Percentiles rank a stretch among this genome's conserved stretches.
phyloP scores from a whole-genome alignment of 2,797 vertebrate species.

The Megaceryle alcyon region DNA sequence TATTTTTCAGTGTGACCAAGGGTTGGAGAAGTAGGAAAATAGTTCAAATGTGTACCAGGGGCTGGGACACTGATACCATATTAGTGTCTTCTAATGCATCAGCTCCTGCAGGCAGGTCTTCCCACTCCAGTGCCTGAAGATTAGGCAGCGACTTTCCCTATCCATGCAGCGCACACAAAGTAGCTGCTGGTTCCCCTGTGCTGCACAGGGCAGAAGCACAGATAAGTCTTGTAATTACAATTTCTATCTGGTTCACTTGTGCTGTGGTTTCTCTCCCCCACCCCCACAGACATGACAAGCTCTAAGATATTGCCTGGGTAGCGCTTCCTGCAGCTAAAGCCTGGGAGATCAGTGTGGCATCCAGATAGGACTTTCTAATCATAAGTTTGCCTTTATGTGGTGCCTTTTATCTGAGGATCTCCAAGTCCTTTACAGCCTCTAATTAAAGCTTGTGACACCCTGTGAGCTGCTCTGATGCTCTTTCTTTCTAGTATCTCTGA shows the following conservation, averaged over 20 bases:
- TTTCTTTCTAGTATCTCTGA: constrained; percentile 3
- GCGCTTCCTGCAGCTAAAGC: not conserved
- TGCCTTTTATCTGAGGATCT: constrained; percentile 44
- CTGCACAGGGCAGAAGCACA: not conserved
- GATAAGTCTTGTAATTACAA: not conserved
- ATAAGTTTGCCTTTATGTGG: not conserved
- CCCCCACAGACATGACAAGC: not conserved
- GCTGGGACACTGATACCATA: not conserved
- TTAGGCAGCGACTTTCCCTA: rapidly evolving
- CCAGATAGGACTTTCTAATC: not conserved
- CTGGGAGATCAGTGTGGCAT: not conserved
- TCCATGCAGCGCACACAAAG: not conserved
- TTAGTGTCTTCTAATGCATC: not conserved
- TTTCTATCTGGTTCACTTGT: not conserved
- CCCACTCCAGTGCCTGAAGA: not conserved
- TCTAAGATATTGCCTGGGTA: not conserved
- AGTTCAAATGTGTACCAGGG: not conserved
- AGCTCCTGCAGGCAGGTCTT: not conserved
- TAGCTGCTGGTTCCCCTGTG: not conserved
- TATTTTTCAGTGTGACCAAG: rapidly evolving
- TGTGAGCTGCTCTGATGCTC: not conserved
- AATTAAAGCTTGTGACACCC: constrained; percentile 35
- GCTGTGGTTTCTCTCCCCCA: not conserved
- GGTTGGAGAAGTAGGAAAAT: not conserved
- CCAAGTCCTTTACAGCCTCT: constrained; percentile 17